phyloP scores from a whole-genome alignment of 2,113 vertebrate species.

The Sphaerodactylus townsendi region DNA sequence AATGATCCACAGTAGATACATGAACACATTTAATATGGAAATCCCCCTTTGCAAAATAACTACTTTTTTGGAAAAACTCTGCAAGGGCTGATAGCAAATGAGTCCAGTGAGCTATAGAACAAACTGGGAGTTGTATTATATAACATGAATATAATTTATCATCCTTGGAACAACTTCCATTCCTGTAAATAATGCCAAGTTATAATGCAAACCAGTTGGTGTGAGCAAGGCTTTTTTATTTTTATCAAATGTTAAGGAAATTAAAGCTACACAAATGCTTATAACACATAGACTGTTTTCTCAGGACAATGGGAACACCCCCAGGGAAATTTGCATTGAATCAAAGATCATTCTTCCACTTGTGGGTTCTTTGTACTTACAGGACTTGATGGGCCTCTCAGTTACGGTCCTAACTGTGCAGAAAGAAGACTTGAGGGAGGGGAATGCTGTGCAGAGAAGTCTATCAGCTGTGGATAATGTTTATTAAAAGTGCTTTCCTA shows the following conservation, averaged over 20 bases:
- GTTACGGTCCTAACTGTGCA: too few relatives aligned
- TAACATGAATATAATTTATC: conserved; percentile 5
- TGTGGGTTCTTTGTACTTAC: neutral
- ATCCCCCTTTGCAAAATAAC: neutral
- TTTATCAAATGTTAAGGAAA: neutral
- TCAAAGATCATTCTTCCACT: too few relatives aligned
- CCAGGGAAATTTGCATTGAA: neutral
- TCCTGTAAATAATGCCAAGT: neutral
- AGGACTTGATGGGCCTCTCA: neutral
- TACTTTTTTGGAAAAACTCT: neutral
- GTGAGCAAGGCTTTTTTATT: neutral
- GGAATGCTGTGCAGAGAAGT: neutral
- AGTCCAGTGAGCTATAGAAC: neutral
- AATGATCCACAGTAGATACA: neutral
- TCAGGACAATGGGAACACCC: neutral
- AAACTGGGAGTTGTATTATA: neutral
- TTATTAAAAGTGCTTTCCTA: neutral
- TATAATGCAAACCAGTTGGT: neutral
- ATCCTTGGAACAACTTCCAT: neutral
- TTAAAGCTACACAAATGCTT: neutral
- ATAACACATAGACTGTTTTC: neutral
- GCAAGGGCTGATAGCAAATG: neutral
- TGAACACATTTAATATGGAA: neutral
- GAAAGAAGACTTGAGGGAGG: neutral
- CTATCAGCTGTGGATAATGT: too few relatives aligned